Conservation (phyloP, 2,797 vertebrate genomes). For the Helicolenus hilgendorfi region DNA sequence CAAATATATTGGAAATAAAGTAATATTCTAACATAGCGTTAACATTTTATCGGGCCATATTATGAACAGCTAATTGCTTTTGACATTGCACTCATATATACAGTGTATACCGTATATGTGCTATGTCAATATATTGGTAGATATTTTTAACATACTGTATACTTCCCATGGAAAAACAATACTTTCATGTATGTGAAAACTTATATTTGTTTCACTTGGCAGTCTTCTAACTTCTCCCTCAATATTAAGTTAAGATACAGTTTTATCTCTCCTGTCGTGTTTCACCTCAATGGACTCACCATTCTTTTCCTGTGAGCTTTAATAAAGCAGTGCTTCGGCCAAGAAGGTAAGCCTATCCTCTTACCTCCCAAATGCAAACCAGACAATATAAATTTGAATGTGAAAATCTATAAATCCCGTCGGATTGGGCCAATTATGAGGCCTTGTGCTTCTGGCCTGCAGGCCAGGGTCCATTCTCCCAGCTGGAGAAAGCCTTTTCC, state of each 20-base stretch:
- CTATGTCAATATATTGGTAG: background rate
- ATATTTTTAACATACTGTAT: background rate
- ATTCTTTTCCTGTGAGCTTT: constrained; percentile 54
- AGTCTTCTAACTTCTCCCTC: constrained; percentile 17
- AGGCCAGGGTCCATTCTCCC: constrained; percentile 48
- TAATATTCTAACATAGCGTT: background rate
- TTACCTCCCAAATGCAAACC: constrained; percentile 69
- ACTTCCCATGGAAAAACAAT: background rate
- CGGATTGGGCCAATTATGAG: constrained; percentile 73
- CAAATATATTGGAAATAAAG: background rate
- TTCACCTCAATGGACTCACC: constrained; percentile 28
- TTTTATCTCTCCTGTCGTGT: constrained; percentile 24
- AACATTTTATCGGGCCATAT: background rate
- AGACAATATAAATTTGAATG: constrained; percentile 77
- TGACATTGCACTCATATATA: background rate
- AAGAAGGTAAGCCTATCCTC: constrained; percentile 66
- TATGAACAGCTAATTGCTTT: background rate
- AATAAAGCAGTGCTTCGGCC: constrained; percentile 49
- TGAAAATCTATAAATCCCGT: constrained; percentile 78
- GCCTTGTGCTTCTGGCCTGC: constrained; percentile 25
- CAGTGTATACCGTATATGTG: too few relatives aligned
- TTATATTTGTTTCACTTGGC: background rate
- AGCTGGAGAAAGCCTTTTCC: constrained; percentile 62
- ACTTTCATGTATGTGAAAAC: background rate
- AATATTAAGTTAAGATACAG: constrained; percentile 27